Evolutionary conservation across 2,113 vertebrate species (phyloP).

Genomic region (Rutilus rutilus): DNA sequence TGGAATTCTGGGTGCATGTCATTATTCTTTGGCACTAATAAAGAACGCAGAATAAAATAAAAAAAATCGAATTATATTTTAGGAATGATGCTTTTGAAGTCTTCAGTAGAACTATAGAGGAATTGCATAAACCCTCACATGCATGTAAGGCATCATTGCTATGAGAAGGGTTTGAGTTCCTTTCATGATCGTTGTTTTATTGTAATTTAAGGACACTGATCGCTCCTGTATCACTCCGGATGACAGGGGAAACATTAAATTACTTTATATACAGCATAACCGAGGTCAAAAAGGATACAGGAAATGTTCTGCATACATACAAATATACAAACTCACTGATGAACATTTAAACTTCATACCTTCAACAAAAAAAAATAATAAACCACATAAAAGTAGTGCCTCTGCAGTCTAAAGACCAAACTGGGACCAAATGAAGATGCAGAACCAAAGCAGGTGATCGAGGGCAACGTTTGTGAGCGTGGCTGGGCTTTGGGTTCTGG

Average conservation of each 20-base stretch:
- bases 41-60: not conserved
- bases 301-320: constrained; percentile 33
- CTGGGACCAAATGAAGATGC: not conserved
- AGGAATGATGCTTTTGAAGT: not conserved
- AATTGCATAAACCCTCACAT: not conserved
- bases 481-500: constrained; percentile 14
- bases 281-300: not conserved
- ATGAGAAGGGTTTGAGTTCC: constrained; percentile 11
- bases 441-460: not conserved
- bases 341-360: constrained; percentile 41
- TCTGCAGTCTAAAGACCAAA: constrained; percentile 14
- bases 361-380: not conserved
- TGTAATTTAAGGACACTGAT: not conserved
- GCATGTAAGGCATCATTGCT: not conserved
- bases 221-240: not conserved
- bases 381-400: constrained; percentile 1
- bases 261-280: constrained; percentile 42
- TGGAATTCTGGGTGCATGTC: not conserved
- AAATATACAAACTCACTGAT: constrained; percentile 50
- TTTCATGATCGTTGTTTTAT: constrained; percentile 32
- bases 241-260: constrained; percentile 35
- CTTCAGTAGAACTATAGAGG: not conserved
- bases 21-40: constrained; percentile 27
- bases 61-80: not conserved
- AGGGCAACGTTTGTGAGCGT: not conserved